phyloP scores from a whole-genome alignment of 1,140 invertebrate genomes.

The Drosophila lowei region DNA sequence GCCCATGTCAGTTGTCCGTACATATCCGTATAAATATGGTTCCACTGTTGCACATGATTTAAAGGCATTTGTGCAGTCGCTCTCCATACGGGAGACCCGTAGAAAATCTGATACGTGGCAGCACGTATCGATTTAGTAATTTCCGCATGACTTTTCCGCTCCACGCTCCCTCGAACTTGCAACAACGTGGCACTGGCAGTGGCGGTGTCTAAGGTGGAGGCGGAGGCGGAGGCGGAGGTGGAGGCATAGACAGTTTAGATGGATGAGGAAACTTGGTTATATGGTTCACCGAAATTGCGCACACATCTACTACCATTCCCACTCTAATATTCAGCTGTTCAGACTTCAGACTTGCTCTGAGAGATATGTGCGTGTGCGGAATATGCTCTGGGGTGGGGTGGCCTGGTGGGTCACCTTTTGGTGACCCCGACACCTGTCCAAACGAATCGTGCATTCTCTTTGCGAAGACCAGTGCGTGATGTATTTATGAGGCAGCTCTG shows the following conservation, averaged over 20 bases:
- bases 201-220: constrained; percentile 11
- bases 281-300: constrained; percentile 42
- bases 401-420: constrained; percentile 25
- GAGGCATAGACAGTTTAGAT: constrained; percentile 53
- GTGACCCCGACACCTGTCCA: constrained; percentile 27
- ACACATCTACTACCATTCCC: constrained; percentile 10
- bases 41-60: constrained; percentile 26
- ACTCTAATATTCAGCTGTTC: constrained; percentile 31
- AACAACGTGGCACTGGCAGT: constrained; percentile 29
- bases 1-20: neutral
- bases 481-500: constrained; percentile 28
- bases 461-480: neutral
- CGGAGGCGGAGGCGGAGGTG: constrained; percentile 27
- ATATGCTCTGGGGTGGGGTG: neutral
- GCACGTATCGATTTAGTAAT: constrained; percentile 70
- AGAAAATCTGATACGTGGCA: constrained; percentile 52
- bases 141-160: constrained; percentile 58
- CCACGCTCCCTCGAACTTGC: constrained; percentile 33
- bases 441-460: constrained; percentile 25
- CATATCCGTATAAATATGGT: neutral
- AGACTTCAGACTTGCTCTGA: too few relatives aligned
- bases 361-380: constrained; percentile 3
- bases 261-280: constrained; percentile 56
- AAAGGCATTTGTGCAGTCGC: constrained; percentile 33
- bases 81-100: constrained; percentile 27